A percentile compares a stretch with the other conserved stretches of the same genome.
phyloP scores from a whole-genome alignment of 1,140 invertebrate genomes.

The Stenopsyche tienmushanensis region DNA sequence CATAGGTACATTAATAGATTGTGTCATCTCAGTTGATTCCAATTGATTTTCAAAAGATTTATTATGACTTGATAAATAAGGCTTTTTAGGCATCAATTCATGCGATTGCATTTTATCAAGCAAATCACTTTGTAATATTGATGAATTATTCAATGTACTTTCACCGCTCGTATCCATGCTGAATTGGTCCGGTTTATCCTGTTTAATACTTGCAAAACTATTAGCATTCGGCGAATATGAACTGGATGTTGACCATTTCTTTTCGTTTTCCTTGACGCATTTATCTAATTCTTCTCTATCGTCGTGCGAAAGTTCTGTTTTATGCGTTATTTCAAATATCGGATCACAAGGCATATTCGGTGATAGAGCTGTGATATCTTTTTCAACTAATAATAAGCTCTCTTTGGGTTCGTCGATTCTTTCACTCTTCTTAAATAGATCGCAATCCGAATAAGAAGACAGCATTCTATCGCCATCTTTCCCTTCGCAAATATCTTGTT shows the following conservation, averaged over 20 bases:
- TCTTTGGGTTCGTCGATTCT: conserved; percentile 9
- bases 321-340: conserved; percentile 1
- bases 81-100: background rate
- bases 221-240: background rate
- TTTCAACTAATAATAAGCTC: conserved; percentile 45
- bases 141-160: background rate
- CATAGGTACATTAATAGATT: background rate
- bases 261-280: background rate
- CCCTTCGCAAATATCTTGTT: conserved; percentile 27
- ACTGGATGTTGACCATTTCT: background rate
- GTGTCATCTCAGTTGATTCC: background rate
- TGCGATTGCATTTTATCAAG: conserved; percentile 12
- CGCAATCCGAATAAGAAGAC: conserved; percentile 1
- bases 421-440: conserved; percentile 2
- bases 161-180: background rate
- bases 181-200: background rate
- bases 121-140: conserved; percentile 2
- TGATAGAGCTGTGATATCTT: conserved; percentile 48
- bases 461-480: conserved; percentile 27
- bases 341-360: background rate
- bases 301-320: background rate
- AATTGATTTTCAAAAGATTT: conserved; percentile 11
- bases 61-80: conserved; percentile 5
- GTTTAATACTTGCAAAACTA: background rate
- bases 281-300: background rate